Evolutionary conservation across 2,888 invertebrate genomes (phyloP), one percentile per base, ranked within the genome.

Genomic region (Diploptera punctata): DNA sequence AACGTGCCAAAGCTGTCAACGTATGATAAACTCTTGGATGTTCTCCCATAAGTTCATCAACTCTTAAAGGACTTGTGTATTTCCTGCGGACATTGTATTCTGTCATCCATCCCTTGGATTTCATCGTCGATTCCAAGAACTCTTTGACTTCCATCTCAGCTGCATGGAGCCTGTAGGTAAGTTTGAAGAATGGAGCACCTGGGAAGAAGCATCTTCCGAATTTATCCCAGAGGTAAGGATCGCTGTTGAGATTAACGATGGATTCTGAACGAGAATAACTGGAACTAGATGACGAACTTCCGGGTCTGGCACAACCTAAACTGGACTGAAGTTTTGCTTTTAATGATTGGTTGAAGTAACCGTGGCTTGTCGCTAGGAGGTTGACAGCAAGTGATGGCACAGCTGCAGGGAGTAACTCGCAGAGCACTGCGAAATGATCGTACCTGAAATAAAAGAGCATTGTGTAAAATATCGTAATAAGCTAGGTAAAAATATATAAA

Each of bases 371-470:
- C 0, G 88, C 87, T n/a, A 87, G 81, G 38, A 91, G 80, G 24
- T 86, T 85, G 0, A 90, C 83, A 24, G 89, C 89, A 73, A 91
- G 79, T 1, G 90, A 89, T 7, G 91, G 91, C 69, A 91, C 83
- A 0, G 88, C 86, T 13, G 88, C 87, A 0, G 91, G 91, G 54
- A 91, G 81, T 18, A 91, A 81, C 80, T 91, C 91, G 77, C 91
- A 91, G 4, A 91, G 82, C 7, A 88, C 87, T 1, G 91, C 88
- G 81, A 91, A 91, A 80, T 91, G 91, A 79, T 91, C 91, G 78
- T 91, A 91, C 18, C 88, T 82, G 76, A 0, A 73, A 76, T 74
- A 73, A 75, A 71, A 81, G 77, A n/a, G n/a, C n/a, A n/a, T n/a
- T n/a, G n/a, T n/a, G n/a, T n/a, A n/a, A n/a, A n/a, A n/a, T n/a